Evolutionary conservation across 2,797 vertebrate genomes (phyloP), one percentile per base, ranked within the genome.

Genomic region (Loris lydekkerianus): DNA sequence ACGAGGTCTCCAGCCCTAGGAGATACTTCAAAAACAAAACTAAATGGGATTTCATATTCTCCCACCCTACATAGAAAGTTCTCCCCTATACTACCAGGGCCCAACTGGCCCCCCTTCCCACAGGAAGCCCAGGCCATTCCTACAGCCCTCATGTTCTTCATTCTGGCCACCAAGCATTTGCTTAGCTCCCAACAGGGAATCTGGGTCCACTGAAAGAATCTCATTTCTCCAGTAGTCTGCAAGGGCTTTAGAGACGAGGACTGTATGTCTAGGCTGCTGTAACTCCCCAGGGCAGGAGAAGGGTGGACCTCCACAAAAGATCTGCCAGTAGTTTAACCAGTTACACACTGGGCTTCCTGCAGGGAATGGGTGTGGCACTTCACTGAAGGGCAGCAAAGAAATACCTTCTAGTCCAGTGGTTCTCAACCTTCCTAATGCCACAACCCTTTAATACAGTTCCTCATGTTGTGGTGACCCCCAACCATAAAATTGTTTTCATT

Each of bases 171-270:
- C 90, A 81, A 65, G 31, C 18, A 77, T 10, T 81, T 67, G 67
- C 29, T 92, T 75, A 77, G 17, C 72, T 94, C 63, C 34, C 1
- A 14, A 58, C 58, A 94, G 63, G 49, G 53, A 86, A 43, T 60
- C 80, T 34, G 17, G 43, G 9, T 37, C 87, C 56, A 58, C 3
- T 84, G 29, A 61, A 34, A 93, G 37, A 88, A 70, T 67, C 29
- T 96, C 81, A 81, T 89, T 95, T 96, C 77, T 88, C 75, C 90
- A 84, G 37, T 90, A 70, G 69, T 70, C 43, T 93, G 6, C 31
- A 49, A 86, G 31, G 34, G 53, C 43, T 58, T 93, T 87, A 82
- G 60, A 89, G 70, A 92, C 29, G 92, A 18, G 29, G 7, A 82
- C 67, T 49, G 3, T 61, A 31, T 82, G 27, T 94, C 77, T 34